phyloP scores from a whole-genome alignment of 1,140 invertebrate species.

The Solenopsis invicta region DNA sequence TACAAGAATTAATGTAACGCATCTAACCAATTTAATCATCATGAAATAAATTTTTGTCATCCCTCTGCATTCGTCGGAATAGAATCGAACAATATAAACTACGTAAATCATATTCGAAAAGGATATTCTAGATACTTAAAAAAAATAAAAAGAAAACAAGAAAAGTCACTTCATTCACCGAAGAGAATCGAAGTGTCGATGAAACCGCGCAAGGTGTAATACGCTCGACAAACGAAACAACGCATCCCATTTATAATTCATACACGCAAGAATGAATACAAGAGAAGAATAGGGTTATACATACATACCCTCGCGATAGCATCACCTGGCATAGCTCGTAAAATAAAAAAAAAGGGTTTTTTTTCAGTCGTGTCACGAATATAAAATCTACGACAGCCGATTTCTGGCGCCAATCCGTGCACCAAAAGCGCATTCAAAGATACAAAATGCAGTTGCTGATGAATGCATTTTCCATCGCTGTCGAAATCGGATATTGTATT shows the following conservation, averaged over 20 bases:
- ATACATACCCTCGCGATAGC: constrained; percentile 33
- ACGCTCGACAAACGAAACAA: constrained; percentile 31
- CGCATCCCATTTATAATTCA: constrained; percentile 48
- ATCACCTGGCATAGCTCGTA: constrained; percentile 7
- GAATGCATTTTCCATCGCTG: constrained; percentile 33
- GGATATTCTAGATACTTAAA: not conserved
- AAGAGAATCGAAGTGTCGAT: constrained; percentile 1
- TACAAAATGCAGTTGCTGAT: constrained; percentile 38
- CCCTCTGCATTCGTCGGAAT: not conserved
- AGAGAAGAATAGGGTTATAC: constrained; percentile 40
- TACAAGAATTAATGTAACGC: not conserved
- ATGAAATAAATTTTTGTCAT: not conserved
- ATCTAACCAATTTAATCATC: too few relatives aligned
- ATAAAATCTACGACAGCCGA: constrained; percentile 40
- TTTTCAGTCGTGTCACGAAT: constrained; percentile 30
- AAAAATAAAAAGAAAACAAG: not conserved
- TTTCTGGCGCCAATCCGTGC: not conserved
- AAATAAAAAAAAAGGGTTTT: constrained; percentile 41
- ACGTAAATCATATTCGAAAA: not conserved
- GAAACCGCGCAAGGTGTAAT: constrained; percentile 12
- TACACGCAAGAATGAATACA: not conserved
- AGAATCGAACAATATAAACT: not conserved
- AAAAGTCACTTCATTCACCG: not conserved
- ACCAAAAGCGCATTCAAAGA: constrained; percentile 20
- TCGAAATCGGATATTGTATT: constrained; percentile 31